Conservation (phyloP, 2,113 vertebrate species). For the Condylura cristata region DNA sequence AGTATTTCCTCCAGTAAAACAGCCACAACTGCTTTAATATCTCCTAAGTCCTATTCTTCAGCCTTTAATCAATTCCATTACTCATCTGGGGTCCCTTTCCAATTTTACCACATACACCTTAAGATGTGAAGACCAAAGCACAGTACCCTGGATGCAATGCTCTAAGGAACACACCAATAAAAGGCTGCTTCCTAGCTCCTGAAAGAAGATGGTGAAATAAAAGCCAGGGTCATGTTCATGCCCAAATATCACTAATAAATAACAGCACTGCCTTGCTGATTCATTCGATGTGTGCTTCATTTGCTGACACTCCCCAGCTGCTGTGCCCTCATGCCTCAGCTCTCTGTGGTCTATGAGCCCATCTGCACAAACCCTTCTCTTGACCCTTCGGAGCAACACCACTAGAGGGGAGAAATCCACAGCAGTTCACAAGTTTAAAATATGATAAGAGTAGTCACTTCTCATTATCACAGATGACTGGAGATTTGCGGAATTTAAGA, state of each 20-base stretch:
- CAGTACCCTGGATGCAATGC: neutral
- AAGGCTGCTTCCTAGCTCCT: conserved; percentile 14
- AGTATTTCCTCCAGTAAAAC: conserved; percentile 16
- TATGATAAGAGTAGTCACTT: neutral
- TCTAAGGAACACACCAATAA: conserved; percentile 53
- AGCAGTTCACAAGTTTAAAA: conserved; percentile 9
- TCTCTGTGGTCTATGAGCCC: neutral
- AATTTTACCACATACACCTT: conserved; percentile 47
- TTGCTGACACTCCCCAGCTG: neutral
- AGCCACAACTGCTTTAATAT: conserved; percentile 23
- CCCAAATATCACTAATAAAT: neutral
- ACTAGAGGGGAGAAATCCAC: neutral
- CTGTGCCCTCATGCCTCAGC: neutral
- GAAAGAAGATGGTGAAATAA: conserved; percentile 47
- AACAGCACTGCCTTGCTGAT: neutral
- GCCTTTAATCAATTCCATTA: conserved; percentile 65
- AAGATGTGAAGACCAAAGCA: conserved; percentile 40
- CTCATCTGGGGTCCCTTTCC: conserved; percentile 51
- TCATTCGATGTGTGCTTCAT: neutral
- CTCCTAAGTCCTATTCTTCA: conserved; percentile 15
- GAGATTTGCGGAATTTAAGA: conserved; percentile 39
- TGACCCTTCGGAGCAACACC: neutral
- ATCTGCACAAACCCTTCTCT: neutral
- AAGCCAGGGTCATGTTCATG: conserved; percentile 13
- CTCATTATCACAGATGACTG: neutral